Percentiles rank a stretch among this genome's conserved stretches.
Conservation (phyloP, 1,140 invertebrate species). For the Diploscapter pachys region DNA sequence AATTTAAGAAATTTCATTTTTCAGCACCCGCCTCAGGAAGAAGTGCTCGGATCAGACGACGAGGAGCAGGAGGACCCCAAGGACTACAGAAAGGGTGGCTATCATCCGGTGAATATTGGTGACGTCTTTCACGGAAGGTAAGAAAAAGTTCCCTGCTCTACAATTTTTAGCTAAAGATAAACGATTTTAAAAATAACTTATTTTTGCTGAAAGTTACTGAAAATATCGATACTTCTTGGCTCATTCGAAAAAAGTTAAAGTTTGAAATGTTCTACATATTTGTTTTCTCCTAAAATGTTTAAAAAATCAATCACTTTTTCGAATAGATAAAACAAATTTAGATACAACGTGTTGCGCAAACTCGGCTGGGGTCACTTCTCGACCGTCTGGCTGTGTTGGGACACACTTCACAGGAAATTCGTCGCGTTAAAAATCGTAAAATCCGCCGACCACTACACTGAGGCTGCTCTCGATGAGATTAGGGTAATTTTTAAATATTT, state of each 20-base stretch:
- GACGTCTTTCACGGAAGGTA: conserved; percentile 82
- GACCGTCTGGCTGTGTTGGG: conserved; percentile 96
- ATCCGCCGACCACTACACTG: conserved; percentile 92
- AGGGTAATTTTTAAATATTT: conserved; percentile 74
- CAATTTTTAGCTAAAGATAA: too few species aligned
- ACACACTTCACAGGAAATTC: conserved; percentile 64
- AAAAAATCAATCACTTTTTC: too few species aligned
- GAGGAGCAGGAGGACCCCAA: conserved; percentile 87
- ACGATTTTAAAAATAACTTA: too few species aligned
- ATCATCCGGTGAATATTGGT: conserved; percentile 94
- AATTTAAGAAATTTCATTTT: too few species aligned
- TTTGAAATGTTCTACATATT: too few species aligned
- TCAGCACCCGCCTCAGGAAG: conserved; percentile 1
- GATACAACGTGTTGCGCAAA: conserved; percentile 89
- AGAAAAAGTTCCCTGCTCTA: background rate
- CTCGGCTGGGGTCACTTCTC: conserved; percentile 97
- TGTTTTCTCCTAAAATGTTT: too few species aligned
- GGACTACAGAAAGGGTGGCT: conserved; percentile 87
- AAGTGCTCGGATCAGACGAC: conserved; percentile 67
- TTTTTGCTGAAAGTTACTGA: too few species aligned
- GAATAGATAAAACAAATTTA: conserved; percentile 1
- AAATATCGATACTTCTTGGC: too few species aligned
- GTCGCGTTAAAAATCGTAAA: conserved; percentile 70
- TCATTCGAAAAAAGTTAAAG: too few species aligned
- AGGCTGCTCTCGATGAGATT: conserved; percentile 96